Evolutionary conservation across 2,888 invertebrate species (phyloP).

Genomic region (Ochropacha duplaris): DNA sequence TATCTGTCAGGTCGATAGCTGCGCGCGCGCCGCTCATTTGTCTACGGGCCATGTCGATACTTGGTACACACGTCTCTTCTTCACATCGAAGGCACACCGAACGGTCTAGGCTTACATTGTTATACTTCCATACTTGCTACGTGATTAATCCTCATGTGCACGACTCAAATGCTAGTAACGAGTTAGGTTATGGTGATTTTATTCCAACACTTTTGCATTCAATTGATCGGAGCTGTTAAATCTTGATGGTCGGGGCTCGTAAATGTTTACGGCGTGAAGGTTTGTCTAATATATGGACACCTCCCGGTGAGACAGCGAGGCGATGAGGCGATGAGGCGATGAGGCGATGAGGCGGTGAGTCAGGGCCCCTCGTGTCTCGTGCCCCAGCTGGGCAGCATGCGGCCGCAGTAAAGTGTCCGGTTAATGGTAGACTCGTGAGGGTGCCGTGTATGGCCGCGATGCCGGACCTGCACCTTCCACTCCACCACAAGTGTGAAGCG

Average conservation of each 20-base stretch:
- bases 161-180: background rate
- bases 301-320: background rate
- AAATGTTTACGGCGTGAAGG: background rate
- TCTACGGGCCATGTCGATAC: background rate
- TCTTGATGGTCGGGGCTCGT: background rate
- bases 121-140: background rate
- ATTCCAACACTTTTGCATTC: background rate
- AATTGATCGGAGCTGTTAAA: background rate
- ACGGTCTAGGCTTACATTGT: background rate
- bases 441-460: background rate
- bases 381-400: background rate
- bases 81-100: background rate
- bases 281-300: background rate
- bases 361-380: background rate
- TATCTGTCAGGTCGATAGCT: constrained; percentile 30
- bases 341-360: background rate
- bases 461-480: background rate
- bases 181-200: background rate
- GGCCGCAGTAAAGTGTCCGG: background rate
- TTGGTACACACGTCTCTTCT: background rate
- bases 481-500: background rate
- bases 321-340: background rate
- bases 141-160: no score
- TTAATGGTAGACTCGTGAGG: background rate
- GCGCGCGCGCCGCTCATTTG: background rate